Evolutionary conservation across 2,113 vertebrate species (phyloP).

Genomic region (Lepisosteus osseus): DNA sequence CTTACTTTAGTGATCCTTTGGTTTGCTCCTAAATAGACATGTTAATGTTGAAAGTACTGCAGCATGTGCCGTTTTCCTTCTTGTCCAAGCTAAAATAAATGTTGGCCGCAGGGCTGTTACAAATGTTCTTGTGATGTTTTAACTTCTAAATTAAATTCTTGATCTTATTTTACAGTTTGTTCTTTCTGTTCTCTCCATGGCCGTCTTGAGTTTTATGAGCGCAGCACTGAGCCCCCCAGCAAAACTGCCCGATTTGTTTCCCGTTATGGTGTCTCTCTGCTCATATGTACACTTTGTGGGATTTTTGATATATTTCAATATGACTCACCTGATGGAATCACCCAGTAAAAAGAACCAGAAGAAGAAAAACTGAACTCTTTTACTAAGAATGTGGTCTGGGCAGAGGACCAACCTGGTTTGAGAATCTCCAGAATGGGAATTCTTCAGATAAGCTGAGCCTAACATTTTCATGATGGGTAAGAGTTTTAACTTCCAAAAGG

Average conservation of each 20-base stretch:
- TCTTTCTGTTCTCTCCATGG: slow-evolving; percentile 70
- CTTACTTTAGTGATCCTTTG: slow-evolving; percentile 38
- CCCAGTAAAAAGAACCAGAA: slow-evolving; percentile 67
- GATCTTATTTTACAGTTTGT: slow-evolving; percentile 72
- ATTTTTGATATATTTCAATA: slow-evolving; percentile 78
- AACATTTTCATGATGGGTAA: no score
- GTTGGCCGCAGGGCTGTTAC: slow-evolving; percentile 10
- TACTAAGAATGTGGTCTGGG: background rate
- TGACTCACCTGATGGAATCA: slow-evolving; percentile 73
- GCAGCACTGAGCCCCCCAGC: slow-evolving; percentile 66
- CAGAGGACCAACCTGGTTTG: background rate
- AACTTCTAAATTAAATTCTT: slow-evolving; percentile 7
- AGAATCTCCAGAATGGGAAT: background rate
- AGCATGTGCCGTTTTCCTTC: slow-evolving; percentile 13
- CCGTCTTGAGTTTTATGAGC: slow-evolving; percentile 63
- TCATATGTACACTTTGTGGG: slow-evolving; percentile 83
- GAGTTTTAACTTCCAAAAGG: no score
- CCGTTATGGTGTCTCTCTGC: slow-evolving; percentile 73
- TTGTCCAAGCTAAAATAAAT: slow-evolving; percentile 18
- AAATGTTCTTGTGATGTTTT: slow-evolving; percentile 1
- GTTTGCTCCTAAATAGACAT: slow-evolving; percentile 50
- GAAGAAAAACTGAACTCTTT: slow-evolving; percentile 70
- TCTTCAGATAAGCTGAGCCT: background rate
- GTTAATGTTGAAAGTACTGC: slow-evolving; percentile 33
- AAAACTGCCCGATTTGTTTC: slow-evolving; percentile 81